Evolutionary conservation across 2,113 vertebrate species (phyloP), one percentile per base, ranked within the genome.

Genomic region (Parus major): DNA sequence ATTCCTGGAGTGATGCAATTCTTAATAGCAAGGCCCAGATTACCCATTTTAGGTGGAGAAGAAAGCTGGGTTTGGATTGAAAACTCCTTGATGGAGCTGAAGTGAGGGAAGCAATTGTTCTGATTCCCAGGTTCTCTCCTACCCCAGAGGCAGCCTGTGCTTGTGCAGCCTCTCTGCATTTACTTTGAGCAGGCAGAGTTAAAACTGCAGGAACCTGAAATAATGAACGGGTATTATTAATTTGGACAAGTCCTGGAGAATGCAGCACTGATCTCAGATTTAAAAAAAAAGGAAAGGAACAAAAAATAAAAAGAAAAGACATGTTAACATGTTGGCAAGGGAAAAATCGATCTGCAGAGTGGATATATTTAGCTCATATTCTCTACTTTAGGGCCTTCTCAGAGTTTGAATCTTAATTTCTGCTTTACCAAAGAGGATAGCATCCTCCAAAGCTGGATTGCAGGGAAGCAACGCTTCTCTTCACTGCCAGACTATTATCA

Each of bases 291-390:
- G 5, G 11, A 25, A 46, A 25, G 5, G 12, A 23, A 50, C 25
- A 27, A 17, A 72, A 57, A 46, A 29, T 6, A 10, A 5, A 33
- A 55, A 27, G 8, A 13, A 9, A 33, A 61, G 33, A 28, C 2
- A 11, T 21, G 16, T 82, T 77, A 88, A 49, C 24, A 13, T 17
- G 6, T 60, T 83, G 65, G 53, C 64, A 75, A 64, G 23, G 44
- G 49, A 21, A 42, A 66, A 83, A 78, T 60, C 0, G 5, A 78
- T 83, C 49, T 57, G 28, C 14, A 41, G 60, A 9, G 6, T 1
- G 19, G 60, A 18, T 96, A 86, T 92, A 92, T 94, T 95, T 96
- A 96, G 76, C 53, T 69, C 12, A 23, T 46, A 65, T 44, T 88
- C 61, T 86, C 61, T 78, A 23, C 22, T 47, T 47, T 33, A 79